A percentile compares a stretch with the other conserved stretches of the same genome.
Evolutionary conservation across 2,797 vertebrate genomes (phyloP).

Genomic region (Hapalemur alaotrensis): DNA sequence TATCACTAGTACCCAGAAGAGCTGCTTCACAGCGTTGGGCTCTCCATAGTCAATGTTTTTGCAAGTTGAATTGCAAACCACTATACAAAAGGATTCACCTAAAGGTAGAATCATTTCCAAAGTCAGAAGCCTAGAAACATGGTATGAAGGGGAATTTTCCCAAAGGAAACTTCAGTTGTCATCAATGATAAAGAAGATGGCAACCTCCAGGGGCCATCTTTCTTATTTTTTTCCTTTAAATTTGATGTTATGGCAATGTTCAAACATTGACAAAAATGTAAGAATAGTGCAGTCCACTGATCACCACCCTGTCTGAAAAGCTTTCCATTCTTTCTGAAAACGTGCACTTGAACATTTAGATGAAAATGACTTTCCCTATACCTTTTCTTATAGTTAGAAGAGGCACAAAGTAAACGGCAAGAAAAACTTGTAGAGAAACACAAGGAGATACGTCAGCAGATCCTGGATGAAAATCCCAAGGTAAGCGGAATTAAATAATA

Average conservation of each 20-base stretch:
- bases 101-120: not conserved
- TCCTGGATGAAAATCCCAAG: slow-evolving; percentile 97
- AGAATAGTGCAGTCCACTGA: not conserved
- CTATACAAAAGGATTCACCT: not conserved
- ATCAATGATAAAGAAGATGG: not conserved
- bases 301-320: not conserved
- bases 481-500: slow-evolving; percentile 83
- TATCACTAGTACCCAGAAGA: not conserved
- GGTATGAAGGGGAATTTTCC: not conserved
- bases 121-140: not conserved
- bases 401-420: slow-evolving; percentile 96
- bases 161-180: not conserved
- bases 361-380: slow-evolving; percentile 13
- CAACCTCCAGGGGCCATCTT: not conserved
- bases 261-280: not conserved
- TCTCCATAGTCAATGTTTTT: not conserved
- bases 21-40: not conserved
- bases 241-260: not conserved
- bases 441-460: slow-evolving; percentile 96
- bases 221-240: not conserved
- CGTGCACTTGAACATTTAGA: not conserved
- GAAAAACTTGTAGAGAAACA: slow-evolving; percentile 96
- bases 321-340: not conserved
- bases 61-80: not conserved
- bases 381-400: slow-evolving; percentile 91